phyloP scores from a whole-genome alignment of 2,888 invertebrate genomes.

The Callyntrura guangdongensis region DNA sequence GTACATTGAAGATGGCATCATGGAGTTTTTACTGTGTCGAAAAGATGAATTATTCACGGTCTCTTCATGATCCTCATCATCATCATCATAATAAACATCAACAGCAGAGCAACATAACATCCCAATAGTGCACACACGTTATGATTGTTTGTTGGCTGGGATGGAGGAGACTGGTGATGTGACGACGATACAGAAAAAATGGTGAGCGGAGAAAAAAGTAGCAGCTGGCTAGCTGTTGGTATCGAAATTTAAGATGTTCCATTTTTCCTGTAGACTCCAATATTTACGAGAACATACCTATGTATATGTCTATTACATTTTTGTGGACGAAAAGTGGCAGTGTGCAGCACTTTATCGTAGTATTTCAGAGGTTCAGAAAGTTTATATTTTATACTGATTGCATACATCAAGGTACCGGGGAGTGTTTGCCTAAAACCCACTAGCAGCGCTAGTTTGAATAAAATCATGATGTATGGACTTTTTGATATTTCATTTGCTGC shows the following conservation, averaged over 20 bases:
- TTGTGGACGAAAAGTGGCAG: conserved; percentile 40
- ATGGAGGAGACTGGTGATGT: conserved; percentile 15
- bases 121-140: conserved; percentile 64
- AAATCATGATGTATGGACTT: background rate
- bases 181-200: conserved; percentile 33
- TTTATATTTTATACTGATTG: background rate
- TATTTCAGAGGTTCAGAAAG: background rate
- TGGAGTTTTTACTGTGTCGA: conserved; percentile 72
- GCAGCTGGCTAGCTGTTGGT: conserved; percentile 71
- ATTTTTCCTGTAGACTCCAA: background rate
- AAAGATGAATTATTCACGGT: conserved; percentile 84
- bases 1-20: conserved; percentile 48
- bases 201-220: conserved; percentile 40
- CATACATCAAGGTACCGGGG: background rate
- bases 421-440: background rate
- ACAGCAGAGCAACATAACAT: conserved; percentile 41
- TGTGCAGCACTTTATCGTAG: conserved; percentile 14
- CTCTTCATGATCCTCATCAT: conserved; percentile 82
- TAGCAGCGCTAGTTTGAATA: background rate
- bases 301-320: conserved; percentile 20
- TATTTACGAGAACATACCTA: too few species aligned
- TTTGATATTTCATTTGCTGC: conserved; percentile 6
- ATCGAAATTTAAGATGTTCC: conserved; percentile 38
- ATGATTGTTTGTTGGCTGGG: conserved; percentile 24
- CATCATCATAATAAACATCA: conserved; percentile 69